phyloP scores from a whole-genome alignment of 2,888 invertebrate genomes.

The Dasypolia templi region DNA sequence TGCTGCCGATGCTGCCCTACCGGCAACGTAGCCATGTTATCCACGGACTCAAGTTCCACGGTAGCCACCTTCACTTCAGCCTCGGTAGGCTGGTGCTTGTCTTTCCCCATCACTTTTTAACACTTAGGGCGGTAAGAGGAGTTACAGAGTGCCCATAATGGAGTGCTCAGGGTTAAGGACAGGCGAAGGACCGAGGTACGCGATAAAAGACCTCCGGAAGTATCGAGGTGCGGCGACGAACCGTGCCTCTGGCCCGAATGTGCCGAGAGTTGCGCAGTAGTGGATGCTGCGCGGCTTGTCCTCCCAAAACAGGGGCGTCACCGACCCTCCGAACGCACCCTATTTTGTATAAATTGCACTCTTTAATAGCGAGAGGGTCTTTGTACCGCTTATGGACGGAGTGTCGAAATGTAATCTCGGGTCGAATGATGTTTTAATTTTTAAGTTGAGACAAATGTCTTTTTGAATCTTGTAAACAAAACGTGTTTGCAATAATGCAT shows the following conservation, averaged over 20 bases:
- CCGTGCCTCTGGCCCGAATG: constrained; percentile 80
- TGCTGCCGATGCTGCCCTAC: constrained; percentile 94
- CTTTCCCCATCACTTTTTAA: constrained; percentile 85
- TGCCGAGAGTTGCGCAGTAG: constrained; percentile 87
- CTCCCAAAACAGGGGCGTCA: constrained; percentile 83
- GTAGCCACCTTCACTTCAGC: constrained; percentile 97
- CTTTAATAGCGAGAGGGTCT: constrained; percentile 81
- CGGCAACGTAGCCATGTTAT: constrained; percentile 97
- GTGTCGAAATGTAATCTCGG: constrained; percentile 68
- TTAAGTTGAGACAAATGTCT: constrained; percentile 1
- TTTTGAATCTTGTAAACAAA: not conserved
- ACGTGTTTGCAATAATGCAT: not conserved
- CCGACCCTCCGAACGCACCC: constrained; percentile 81
- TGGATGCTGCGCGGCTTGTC: constrained; percentile 86
- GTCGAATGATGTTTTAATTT: constrained; percentile 60
- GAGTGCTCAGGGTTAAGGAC: constrained; percentile 77
- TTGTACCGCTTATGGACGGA: constrained; percentile 72
- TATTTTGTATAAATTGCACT: constrained; percentile 81
- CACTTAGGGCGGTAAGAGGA: constrained; percentile 68
- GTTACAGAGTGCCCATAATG: constrained; percentile 75
- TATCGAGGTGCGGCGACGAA: constrained; percentile 81
- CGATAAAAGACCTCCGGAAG: constrained; percentile 82
- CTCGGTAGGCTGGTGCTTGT: constrained; percentile 89
- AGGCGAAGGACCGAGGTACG: constrained; percentile 77
- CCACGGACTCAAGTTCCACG: constrained; percentile 96